phyloP scores from a whole-genome alignment of 2,113 vertebrate genomes.

The Grammomys dolichurus region DNA sequence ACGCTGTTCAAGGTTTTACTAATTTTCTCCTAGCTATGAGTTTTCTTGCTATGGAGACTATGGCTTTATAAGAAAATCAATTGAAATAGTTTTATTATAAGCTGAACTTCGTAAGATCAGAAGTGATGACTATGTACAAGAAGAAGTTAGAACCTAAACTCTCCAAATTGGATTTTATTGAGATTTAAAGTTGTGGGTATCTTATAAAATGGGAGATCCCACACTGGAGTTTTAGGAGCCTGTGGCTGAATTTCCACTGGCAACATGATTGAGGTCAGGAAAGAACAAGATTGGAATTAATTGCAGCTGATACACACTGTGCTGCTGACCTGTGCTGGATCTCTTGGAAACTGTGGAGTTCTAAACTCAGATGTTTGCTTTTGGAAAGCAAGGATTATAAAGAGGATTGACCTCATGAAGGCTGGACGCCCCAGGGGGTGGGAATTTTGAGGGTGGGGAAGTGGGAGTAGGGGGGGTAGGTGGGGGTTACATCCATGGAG shows the following conservation, averaged over 20 bases:
- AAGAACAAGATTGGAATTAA: not conserved
- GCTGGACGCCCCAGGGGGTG: no score
- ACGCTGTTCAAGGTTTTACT: not conserved
- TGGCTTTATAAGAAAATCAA: not conserved
- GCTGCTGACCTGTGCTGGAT: not conserved
- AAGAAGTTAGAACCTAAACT: not conserved
- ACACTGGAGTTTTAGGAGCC: not conserved
- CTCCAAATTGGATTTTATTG: not conserved
- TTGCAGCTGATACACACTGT: not conserved
- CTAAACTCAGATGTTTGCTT: slow-evolving; percentile 14
- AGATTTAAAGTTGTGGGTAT: not conserved
- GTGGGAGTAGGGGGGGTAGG: no score
- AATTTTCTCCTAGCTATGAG: not conserved
- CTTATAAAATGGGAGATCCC: not conserved
- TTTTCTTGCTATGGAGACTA: not conserved
- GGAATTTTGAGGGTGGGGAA: no score
- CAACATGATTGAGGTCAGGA: not conserved
- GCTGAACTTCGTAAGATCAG: not conserved
- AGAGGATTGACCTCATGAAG: not conserved
- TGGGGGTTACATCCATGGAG: no score
- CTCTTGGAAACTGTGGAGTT: slow-evolving; percentile 3
- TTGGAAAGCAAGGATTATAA: not conserved
- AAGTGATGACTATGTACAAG: not conserved
- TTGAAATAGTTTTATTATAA: slow-evolving; percentile 23
- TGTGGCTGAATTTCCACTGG: no score